Base-by-base conservation (phyloP, 1,140 invertebrate species). In the Lethrus apterus region DNA sequence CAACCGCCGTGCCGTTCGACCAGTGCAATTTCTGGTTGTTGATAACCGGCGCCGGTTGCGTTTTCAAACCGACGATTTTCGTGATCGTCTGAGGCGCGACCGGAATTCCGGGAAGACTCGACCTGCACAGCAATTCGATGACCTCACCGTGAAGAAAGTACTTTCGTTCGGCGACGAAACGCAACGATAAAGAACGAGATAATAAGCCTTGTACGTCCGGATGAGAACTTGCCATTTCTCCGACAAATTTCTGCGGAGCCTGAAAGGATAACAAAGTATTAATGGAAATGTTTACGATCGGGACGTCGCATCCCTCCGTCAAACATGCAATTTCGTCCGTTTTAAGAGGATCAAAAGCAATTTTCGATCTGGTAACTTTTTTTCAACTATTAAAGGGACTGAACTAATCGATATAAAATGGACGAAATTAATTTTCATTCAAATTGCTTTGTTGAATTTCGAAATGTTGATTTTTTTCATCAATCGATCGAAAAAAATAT, bases 71-170 rank as follows among this genome's bases (percentile, higher is more conserved):
- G 23, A 43, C 15, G 17, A 55, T 36, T 15, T 34, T 44, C 19
- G 36, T 21, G 36, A 44, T 49, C 11, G 44, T 52, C 17, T 55
- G 50, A 10, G 52, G 46, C 14, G 30, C 33, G 17, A 50, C 35
- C 2, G 55, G 52, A 14, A 57, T 47, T 21, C 55, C 55, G 14
- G 55, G 55, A 31, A 54, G 38, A 20, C 50, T 45, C 26, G 55
- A 53, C 32, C 45, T 36, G 46, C 55, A 57, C 14, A 41, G 43
- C 10, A 57, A 36, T 32, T 57, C 55, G 3, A 57, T 43, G 24
- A 35, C 36, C 19, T 50, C 45, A 17, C 44, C 52, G 38, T 24
- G 35, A 14, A 15, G 38, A 19, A 48, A 49, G 26, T 44, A 33
- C 41, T 52, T 54, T 14, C 41, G 31, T 35, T 57, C 55, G 14